Percentiles rank a stretch among this genome's conserved stretches.
Conservation (phyloP, 2,797 vertebrate species). For the Lacerta viridis region DNA sequence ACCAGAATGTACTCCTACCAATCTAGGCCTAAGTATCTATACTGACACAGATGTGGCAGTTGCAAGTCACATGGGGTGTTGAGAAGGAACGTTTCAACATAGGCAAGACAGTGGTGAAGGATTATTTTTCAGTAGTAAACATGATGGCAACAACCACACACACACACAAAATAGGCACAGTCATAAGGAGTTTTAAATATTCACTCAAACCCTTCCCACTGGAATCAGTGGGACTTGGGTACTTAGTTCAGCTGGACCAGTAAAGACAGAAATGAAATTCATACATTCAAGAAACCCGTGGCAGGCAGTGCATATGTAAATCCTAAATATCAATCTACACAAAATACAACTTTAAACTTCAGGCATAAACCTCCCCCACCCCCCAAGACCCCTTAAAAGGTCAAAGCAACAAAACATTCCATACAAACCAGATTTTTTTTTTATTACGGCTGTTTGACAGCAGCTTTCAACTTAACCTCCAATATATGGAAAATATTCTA, state of each 20-base stretch:
- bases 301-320: neutral
- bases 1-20: neutral
- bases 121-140: neutral
- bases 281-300: neutral
- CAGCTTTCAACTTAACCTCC: constrained; percentile 34
- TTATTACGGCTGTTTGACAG: constrained; percentile 34
- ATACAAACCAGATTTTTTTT: constrained; percentile 13
- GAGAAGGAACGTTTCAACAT: neutral
- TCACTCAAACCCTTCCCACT: neutral
- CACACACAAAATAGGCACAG: neutral
- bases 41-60: neutral
- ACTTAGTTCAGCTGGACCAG: neutral
- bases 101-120: neutral
- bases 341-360: neutral
- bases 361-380: neutral
- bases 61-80: neutral
- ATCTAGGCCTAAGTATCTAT: neutral
- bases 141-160: neutral
- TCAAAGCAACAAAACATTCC: constrained; percentile 12
- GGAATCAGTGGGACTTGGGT: neutral
- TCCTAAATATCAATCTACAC: neutral
- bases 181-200: neutral
- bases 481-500: constrained; percentile 43
- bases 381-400: neutral
- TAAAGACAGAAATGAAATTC: neutral